Conservation (phyloP, 2,797 vertebrate species). For the Crossoptilon crossoptilon region DNA sequence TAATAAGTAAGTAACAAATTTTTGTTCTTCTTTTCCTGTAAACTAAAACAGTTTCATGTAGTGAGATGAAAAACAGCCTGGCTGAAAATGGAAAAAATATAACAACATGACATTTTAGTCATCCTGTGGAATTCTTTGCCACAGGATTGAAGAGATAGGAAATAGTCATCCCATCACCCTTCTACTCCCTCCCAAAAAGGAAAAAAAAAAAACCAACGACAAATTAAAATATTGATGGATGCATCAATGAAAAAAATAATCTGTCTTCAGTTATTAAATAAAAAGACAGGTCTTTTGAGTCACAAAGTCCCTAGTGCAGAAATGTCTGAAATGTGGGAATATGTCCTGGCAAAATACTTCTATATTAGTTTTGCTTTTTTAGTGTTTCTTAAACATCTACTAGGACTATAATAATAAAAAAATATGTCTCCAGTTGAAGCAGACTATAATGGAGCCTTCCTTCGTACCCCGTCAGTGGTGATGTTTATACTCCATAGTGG, state of each 20-base stretch:
- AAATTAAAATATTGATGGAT: background rate
- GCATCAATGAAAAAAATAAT: background rate
- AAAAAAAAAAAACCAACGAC: background rate
- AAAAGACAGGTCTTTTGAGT: background rate
- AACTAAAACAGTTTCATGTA: background rate
- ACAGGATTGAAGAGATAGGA: background rate
- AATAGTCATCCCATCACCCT: background rate
- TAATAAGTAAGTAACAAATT: background rate
- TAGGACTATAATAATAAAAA: background rate
- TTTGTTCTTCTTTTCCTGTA: fast-evolving
- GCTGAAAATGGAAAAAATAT: background rate
- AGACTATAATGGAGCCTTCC: background rate
- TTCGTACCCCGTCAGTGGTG: background rate
- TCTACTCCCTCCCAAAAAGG: background rate
- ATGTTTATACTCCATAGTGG: background rate
- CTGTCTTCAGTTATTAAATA: background rate
- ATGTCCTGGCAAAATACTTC: background rate
- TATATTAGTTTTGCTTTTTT: background rate
- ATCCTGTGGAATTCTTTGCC: background rate
- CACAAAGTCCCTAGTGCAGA: background rate
- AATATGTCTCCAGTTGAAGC: background rate
- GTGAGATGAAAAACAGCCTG: background rate
- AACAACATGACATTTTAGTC: background rate
- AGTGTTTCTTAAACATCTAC: background rate
- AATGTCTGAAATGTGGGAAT: background rate